A percentile compares a stretch with the other conserved stretches of the same genome.
Evolutionary conservation across 2,113 vertebrate species (phyloP).

Genomic region (Mixornis gularis): DNA sequence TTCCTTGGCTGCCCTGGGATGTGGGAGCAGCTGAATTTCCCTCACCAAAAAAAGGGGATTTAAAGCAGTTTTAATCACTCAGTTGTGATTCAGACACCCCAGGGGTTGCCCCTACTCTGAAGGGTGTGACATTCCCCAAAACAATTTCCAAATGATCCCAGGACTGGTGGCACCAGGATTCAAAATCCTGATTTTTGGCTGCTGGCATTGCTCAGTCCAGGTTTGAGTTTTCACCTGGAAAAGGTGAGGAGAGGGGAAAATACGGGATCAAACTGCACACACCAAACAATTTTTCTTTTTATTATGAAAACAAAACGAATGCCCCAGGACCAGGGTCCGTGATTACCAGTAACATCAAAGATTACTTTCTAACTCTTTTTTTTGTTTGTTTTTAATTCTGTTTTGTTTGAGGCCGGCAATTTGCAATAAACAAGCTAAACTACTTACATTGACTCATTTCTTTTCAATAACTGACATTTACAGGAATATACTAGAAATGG

Average conservation of each 20-base stretch:
- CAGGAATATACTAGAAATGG: conserved; percentile 84
- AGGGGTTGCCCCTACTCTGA: neutral
- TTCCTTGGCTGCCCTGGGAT: neutral
- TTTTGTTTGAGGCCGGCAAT: conserved; percentile 72
- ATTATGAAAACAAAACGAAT: conserved; percentile 93
- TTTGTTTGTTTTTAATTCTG: conserved; percentile 7
- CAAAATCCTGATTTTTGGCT: fast-evolving
- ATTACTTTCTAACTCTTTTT: conserved; percentile 71
- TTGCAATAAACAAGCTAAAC: conserved; percentile 79
- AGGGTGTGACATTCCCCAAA: neutral
- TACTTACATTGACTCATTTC: conserved; percentile 76
- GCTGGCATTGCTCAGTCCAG: neutral
- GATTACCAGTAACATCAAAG: conserved; percentile 90
- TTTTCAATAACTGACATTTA: conserved; percentile 81
- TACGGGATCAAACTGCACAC: neutral
- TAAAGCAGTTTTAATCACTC: fast-evolving
- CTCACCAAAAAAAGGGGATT: neutral
- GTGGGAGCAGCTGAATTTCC: fast-evolving
- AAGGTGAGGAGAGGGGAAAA: neutral
- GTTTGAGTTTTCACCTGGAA: neutral
- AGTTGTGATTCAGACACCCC: fast-evolving
- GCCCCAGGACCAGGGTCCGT: conserved; percentile 81
- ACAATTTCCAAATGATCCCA: neutral
- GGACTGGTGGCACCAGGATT: neutral
- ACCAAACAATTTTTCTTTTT: conserved; percentile 74